Evolutionary conservation across 2,888 invertebrate species (phyloP).

Genomic region (Caprella mutica): DNA sequence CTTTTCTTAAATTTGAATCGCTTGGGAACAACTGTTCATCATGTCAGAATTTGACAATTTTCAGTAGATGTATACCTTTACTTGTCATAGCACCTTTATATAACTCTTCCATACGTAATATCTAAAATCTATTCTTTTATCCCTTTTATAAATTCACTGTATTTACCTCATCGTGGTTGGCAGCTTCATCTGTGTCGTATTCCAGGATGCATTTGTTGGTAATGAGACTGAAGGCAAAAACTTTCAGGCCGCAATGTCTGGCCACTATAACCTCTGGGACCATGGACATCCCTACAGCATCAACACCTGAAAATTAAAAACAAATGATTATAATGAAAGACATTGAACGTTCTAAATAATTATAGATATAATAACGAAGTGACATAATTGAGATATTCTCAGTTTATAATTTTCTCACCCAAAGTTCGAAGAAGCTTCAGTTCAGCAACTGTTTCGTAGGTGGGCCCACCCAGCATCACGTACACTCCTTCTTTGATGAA

Average conservation of each 20-base stretch:
- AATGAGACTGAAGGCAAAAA: constrained; percentile 84
- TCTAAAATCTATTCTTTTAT: no score
- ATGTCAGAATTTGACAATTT: no score
- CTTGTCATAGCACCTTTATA: no score
- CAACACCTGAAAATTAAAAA: constrained; percentile 60
- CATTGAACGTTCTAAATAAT: no score
- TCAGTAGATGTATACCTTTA: no score
- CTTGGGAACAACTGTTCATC: no score
- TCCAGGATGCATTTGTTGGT: constrained; percentile 79
- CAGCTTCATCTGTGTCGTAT: constrained; percentile 60
- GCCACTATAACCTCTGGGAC: constrained; percentile 77
- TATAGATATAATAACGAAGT: no score
- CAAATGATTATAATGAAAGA: no score
- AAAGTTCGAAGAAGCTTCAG: constrained; percentile 66
- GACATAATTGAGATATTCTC: no score
- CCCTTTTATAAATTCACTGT: no score
- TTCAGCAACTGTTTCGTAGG: constrained; percentile 90
- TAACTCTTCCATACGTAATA: no score
- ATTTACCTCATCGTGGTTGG: constrained; percentile 76
- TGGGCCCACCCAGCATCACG: constrained; percentile 85
- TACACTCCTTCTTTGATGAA: constrained; percentile 82
- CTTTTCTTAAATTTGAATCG: no score
- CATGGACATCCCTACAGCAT: constrained; percentile 72
- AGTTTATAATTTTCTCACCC: constrained; percentile 77
- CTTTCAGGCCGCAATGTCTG: constrained; percentile 77